Evolutionary conservation across 2,113 vertebrate species (phyloP).

Genomic region (Synchiropus splendidus): DNA sequence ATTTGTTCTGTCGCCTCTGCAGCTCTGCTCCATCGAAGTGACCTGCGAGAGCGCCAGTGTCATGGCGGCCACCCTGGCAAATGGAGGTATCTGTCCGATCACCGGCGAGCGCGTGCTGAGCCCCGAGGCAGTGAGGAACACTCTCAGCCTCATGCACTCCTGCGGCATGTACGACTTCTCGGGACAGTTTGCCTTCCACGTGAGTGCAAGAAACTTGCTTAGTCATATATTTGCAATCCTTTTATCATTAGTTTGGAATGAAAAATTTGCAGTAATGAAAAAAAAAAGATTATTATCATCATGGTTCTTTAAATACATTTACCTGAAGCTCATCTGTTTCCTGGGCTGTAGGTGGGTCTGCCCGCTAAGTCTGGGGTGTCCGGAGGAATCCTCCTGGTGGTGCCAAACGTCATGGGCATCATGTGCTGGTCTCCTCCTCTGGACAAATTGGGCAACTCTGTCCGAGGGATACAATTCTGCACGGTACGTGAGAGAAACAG

Average conservation of each 20-base stretch:
- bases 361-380: constrained; percentile 95
- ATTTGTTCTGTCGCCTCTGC: constrained; percentile 1
- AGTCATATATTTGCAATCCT: too few species aligned
- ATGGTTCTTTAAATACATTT: too few species aligned
- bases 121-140: constrained; percentile 91
- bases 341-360: constrained; percentile 80
- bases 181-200: constrained; percentile 96
- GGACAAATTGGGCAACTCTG: constrained; percentile 96
- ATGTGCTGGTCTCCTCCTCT: constrained; percentile 98
- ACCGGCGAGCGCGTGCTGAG: constrained; percentile 89
- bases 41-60: constrained; percentile 96
- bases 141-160: constrained; percentile 96
- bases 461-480: constrained; percentile 96
- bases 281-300: too few species aligned
- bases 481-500: constrained; percentile 81
- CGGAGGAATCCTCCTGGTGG: constrained; percentile 93
- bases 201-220: constrained; percentile 50
- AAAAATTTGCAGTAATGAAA: too few species aligned
- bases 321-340: not conserved
- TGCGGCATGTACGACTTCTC: constrained; percentile 99
- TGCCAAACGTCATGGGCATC: constrained; percentile 97
- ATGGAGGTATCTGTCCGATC: constrained; percentile 96
- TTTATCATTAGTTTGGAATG: not conserved
- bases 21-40: constrained; percentile 97
- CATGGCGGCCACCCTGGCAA: constrained; percentile 95